Percentiles rank a stretch among this genome's conserved stretches.
Evolutionary conservation across 1,140 invertebrate genomes (phyloP).

Genomic region (Apocrypta bakeri): DNA sequence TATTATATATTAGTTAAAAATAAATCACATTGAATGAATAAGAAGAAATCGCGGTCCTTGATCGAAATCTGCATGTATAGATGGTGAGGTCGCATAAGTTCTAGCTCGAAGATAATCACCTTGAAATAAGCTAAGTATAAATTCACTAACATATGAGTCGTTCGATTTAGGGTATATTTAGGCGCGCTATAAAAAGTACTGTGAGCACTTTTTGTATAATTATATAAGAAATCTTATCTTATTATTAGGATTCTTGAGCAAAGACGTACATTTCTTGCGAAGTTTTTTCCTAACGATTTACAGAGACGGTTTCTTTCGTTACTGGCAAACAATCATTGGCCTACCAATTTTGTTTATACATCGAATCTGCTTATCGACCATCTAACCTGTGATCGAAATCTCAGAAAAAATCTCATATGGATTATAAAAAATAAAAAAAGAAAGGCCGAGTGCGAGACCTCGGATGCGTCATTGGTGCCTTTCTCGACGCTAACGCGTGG

Average conservation of each 20-base stretch:
- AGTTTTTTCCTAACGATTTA: too few relatives aligned
- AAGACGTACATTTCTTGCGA: too few relatives aligned
- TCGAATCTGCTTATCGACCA: not conserved
- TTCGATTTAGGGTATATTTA: not conserved
- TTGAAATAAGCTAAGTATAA: conserved; percentile 25
- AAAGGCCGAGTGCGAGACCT: not conserved
- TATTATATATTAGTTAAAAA: not conserved
- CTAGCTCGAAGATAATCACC: not conserved
- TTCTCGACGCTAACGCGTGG: not conserved
- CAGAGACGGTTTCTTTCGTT: too few relatives aligned
- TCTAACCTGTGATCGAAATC: too few relatives aligned
- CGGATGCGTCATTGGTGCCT: not conserved
- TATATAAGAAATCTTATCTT: not conserved
- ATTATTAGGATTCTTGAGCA: too few relatives aligned
- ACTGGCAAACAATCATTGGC: too few relatives aligned
- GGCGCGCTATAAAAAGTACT: too few relatives aligned
- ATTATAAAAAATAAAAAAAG: not conserved
- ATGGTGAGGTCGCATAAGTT: not conserved
- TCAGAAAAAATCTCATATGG: not conserved
- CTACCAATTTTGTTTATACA: too few relatives aligned
- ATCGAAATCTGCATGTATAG: conserved; percentile 8
- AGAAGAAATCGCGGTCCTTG: not conserved
- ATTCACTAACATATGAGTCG: conserved; percentile 18
- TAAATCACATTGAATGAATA: not conserved
- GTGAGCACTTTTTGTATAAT: too few relatives aligned